Evolutionary conservation across 2,888 invertebrate genomes (phyloP).

Genomic region (Lithophane leautieri): DNA sequence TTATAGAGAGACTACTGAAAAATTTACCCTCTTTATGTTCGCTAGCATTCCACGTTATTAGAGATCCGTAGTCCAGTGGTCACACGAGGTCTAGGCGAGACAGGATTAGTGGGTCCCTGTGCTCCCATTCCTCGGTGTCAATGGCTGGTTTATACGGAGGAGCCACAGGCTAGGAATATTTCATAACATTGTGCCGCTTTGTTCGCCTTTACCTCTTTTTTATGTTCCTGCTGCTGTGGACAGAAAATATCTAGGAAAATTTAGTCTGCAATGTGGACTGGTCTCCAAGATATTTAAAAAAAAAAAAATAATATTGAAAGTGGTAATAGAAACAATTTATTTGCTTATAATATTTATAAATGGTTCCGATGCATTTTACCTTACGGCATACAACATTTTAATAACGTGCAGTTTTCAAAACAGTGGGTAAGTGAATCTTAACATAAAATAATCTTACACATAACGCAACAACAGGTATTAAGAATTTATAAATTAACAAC

Average conservation of each 20-base stretch:
- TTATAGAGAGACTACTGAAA: slow-evolving; percentile 8
- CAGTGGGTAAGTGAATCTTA: no score
- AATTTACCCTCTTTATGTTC: slow-evolving; percentile 22
- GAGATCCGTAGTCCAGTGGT: slow-evolving; percentile 10
- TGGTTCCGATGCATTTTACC: no score
- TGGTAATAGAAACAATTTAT: no score
- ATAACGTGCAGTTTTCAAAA: no score
- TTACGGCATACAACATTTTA: no score
- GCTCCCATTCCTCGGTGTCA: slow-evolving; percentile 32
- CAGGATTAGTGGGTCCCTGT: slow-evolving; percentile 54
- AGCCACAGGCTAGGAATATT: slow-evolving; percentile 37
- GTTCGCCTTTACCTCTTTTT: not conserved
- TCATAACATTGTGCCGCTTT: slow-evolving; percentile 30
- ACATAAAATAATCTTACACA: no score
- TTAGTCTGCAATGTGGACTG: no score
- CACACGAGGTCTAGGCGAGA: slow-evolving; percentile 47
- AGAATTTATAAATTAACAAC: no score
- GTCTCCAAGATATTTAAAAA: not conserved
- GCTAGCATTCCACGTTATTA: slow-evolving; percentile 24
- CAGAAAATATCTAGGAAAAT: not conserved
- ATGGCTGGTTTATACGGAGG: slow-evolving; percentile 32
- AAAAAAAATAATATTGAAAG: no score
- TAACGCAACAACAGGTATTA: no score
- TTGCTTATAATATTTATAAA: no score
- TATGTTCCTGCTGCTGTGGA: not conserved